Evolutionary conservation across 2,797 vertebrate species (phyloP).

Genomic region (Anguilla anguilla): DNA sequence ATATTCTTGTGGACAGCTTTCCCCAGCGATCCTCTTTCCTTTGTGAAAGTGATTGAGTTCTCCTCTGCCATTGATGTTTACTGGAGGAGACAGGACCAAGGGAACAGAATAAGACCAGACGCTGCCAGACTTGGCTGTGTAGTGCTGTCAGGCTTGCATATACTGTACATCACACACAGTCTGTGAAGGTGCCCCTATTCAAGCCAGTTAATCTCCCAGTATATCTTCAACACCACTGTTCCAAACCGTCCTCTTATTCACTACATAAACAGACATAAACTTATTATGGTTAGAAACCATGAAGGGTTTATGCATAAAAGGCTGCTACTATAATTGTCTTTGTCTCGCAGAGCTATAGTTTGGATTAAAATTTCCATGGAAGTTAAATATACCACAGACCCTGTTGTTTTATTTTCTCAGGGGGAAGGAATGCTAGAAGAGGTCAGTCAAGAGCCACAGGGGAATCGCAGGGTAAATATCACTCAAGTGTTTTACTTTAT

Average conservation of each 20-base stretch:
- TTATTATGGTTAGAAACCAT: neutral
- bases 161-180: neutral
- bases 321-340: neutral
- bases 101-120: neutral
- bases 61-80: neutral
- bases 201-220: neutral
- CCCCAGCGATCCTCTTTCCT: neutral
- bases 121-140: neutral
- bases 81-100: neutral
- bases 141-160: neutral
- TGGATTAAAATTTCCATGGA: neutral
- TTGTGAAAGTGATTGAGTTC: neutral
- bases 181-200: neutral
- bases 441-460: constrained; percentile 63
- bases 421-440: constrained; percentile 70
- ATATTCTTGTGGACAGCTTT: neutral
- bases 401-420: constrained; percentile 55
- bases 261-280: neutral
- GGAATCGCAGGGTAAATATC: constrained; percentile 72
- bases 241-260: neutral
- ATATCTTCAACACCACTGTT: neutral
- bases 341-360: neutral
- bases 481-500: neutral
- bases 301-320: neutral
- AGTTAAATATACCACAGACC: neutral